These are phyloP conservation scores for Ptychoptera contaminata DNA, from an alignment of 2,888 invertebrate species.

Conservation along the genomic window DNA sequence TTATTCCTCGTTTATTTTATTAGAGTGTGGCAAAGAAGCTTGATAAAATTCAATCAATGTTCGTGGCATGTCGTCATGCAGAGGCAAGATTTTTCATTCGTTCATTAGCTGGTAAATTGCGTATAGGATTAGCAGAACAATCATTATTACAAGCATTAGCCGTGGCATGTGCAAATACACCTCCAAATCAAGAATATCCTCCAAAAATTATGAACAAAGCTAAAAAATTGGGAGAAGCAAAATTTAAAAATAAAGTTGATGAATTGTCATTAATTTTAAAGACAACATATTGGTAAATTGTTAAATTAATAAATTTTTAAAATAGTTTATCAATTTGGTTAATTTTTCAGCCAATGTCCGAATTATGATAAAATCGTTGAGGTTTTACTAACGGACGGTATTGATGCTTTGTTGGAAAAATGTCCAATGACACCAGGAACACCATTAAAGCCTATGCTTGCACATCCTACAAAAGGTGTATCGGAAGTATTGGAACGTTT, in stretches of 20 bases:
- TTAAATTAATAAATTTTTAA: not conserved
- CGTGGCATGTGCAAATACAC: slow-evolving; percentile 64
- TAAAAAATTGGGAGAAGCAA: slow-evolving; percentile 43
- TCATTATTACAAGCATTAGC: slow-evolving; percentile 85
- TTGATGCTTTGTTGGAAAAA: slow-evolving; percentile 52
- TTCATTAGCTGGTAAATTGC: slow-evolving; percentile 81
- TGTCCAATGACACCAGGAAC: slow-evolving; percentile 84
- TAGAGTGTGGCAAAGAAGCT: slow-evolving; percentile 74
- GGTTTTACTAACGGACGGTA: slow-evolving; percentile 59
- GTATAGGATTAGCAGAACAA: slow-evolving; percentile 95
- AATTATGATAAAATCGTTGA: slow-evolving; percentile 77
- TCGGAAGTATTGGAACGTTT: slow-evolving; percentile 71
- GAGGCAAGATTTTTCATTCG: slow-evolving; percentile 85
- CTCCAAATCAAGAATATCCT: slow-evolving; percentile 50
- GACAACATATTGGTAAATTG: slow-evolving; percentile 70
- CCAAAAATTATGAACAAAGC: slow-evolving; percentile 46
- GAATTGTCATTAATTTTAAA: slow-evolving; percentile 63
- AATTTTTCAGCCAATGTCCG: slow-evolving; percentile 69
- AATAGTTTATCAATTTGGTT: slow-evolving; percentile 7
- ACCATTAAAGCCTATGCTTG: slow-evolving; percentile 96
- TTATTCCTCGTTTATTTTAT: slow-evolving; percentile 4
- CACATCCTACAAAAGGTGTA: slow-evolving; percentile 92
- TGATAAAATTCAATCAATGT: slow-evolving; percentile 77
- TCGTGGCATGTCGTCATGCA: slow-evolving; percentile 76
- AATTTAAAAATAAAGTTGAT: slow-evolving; percentile 60